A percentile compares a stretch with the other conserved stretches of the same genome.
Evolutionary conservation across 2,797 vertebrate genomes (phyloP).

Genomic region (Thunnus albacares): DNA sequence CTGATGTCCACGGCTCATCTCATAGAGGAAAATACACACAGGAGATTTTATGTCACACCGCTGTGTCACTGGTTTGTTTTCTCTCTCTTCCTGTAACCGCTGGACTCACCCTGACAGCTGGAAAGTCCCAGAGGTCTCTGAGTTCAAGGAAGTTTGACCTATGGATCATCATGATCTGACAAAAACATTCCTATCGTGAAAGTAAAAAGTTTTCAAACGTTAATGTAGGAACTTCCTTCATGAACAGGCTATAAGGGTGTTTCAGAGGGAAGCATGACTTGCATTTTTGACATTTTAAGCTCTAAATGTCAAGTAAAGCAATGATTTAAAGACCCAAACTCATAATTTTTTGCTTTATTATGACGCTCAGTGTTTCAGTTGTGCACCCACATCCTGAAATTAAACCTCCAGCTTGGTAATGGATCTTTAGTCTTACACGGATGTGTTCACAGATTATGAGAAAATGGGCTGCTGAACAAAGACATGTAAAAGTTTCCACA

Average conservation of each 20-base stretch:
- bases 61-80: background rate
- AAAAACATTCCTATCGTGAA: background rate
- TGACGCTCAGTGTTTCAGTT: too few relatives aligned
- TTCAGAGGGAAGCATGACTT: too few relatives aligned
- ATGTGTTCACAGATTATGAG: too few relatives aligned
- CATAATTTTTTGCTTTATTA: too few relatives aligned
- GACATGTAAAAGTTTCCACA: too few relatives aligned
- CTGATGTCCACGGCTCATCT: background rate
- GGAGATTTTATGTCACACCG: constrained; percentile 10
- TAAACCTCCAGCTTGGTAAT: too few relatives aligned
- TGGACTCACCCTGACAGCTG: background rate
- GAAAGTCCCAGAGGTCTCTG: constrained; percentile 25
- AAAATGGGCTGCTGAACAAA: too few relatives aligned
- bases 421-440: too few relatives aligned
- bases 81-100: constrained; percentile 2
- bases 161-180: background rate
- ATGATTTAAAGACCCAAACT: too few relatives aligned
- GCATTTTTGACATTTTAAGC: too few relatives aligned
- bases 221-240: background rate
- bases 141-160: background rate
- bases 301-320: too few relatives aligned
- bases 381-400: too few relatives aligned
- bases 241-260: background rate
- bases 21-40: background rate
- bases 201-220: constrained; percentile 15